These are phyloP conservation scores for Cephus pygmeus DNA, from an alignment of 2,888 invertebrate genomes.

Conservation along the genomic window DNA sequence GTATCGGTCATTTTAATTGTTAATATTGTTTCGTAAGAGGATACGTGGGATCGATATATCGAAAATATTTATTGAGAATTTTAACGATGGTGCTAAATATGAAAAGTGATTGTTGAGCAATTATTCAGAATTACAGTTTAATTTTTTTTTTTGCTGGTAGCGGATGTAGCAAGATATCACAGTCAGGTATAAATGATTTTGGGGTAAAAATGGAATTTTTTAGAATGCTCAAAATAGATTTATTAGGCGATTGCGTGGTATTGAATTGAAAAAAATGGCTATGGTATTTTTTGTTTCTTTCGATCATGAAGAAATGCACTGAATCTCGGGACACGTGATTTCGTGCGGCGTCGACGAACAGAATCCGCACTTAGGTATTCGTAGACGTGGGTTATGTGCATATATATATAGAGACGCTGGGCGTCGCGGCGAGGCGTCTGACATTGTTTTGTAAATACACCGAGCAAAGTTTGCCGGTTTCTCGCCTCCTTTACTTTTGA, in stretches of 20 bases:
- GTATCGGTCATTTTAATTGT: background rate
- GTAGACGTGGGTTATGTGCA: conserved; percentile 11
- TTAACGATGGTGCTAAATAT: background rate
- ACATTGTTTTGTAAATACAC: background rate
- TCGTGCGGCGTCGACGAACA: conserved; percentile 11
- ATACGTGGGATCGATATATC: background rate
- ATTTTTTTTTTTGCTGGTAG: background rate
- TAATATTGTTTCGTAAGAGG: background rate
- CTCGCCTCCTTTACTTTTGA: background rate
- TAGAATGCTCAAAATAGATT: background rate
- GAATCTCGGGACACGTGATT: background rate
- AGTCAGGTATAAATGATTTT: background rate
- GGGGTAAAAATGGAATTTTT: background rate
- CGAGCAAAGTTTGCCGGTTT: background rate
- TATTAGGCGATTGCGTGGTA: background rate
- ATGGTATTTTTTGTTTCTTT: background rate
- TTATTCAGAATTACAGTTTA: background rate
- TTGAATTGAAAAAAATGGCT: background rate
- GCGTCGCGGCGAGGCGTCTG: background rate
- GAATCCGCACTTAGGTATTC: conserved; percentile 24
- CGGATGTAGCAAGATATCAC: background rate
- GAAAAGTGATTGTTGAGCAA: background rate
- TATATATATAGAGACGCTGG: conserved; percentile 9
- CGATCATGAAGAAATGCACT: background rate
- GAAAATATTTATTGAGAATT: background rate